Base-by-base conservation (phyloP, 2,113 vertebrate species). In the Raja brachyura region DNA sequence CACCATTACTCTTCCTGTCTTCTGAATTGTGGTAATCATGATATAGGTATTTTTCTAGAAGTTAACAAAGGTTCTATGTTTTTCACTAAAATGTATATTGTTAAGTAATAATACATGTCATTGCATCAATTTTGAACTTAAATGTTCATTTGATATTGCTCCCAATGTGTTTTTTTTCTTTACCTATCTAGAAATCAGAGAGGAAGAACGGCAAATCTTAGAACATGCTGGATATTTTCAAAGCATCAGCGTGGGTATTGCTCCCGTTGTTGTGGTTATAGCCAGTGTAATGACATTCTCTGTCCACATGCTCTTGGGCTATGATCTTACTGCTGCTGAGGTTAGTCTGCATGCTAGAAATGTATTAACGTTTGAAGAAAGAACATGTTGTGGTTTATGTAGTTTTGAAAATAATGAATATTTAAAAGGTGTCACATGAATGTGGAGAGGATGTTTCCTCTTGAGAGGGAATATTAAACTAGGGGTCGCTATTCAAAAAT, bases 221-320 rank as follows among this genome's bases (percentile, higher is more conserved):
- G 97, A 98, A 93, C 96, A 96, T 66, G 97, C 97, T 0, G 98
- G 98, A 59, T 99, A 99, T 95, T 98, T 98, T 94, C 98, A 99
- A 96, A 99, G 98, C 95, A 97, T 98, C 95, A 98, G 97, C 0
- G 98, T 99, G 2, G 98, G 98, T 0, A 96, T 98, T 94, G 98
- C 98, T 86, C 98, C 98, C 54, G 97, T 98, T 0, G 98, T 98
- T 0, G 97, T 99, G 0, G 98, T 99, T 93, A 98, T 98, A 6
- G 98, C 98, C 95, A 99, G 98, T 0, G 98, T 99, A 94, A 96
- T 97, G 92, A 98, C 98, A 0, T 99, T 99, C 95, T 98, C 98
- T 79, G 95, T 97, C 88, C 98, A 98, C 94, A 98, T 99, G 98
- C 96, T 97, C 94, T 97, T 98, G 74, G 98, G 98, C 94, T 98